A percentile compares a stretch with the other conserved stretches of the same genome.
Evolutionary conservation across 2,797 vertebrate genomes (phyloP).

Genomic region (Denticeps clupeoides): DNA sequence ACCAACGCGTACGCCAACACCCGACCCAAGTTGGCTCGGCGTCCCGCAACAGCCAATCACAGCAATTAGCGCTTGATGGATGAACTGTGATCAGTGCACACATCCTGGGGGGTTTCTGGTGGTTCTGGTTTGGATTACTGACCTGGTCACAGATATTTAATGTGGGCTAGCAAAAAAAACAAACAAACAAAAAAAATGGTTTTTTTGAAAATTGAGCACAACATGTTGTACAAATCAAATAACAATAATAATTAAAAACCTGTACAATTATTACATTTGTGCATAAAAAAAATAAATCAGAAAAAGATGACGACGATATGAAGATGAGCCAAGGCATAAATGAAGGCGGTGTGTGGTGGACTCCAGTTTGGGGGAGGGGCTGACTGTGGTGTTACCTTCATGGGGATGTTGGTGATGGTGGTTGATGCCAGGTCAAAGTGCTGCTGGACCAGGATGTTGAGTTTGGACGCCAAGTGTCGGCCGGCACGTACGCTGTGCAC

Average conservation of each 20-base stretch:
- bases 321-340: neutral
- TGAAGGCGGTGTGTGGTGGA: conserved; percentile 15
- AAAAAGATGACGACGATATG: neutral
- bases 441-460: conserved; percentile 92
- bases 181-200: conserved; percentile 84
- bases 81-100: conserved; percentile 22
- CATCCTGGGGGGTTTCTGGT: conserved; percentile 20
- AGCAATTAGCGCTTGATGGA: conserved; percentile 22
- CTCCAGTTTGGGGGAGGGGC: no score
- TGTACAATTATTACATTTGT: no score
- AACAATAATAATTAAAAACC: no score
- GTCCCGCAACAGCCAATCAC: neutral
- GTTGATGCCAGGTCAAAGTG: conserved; percentile 97
- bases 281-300: no score
- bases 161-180: conserved; percentile 99
- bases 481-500: conserved; percentile 95
- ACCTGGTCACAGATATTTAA: conserved; percentile 99
- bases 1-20: no score
- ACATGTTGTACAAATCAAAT: no score
- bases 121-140: conserved; percentile 58
- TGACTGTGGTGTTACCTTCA: no score
- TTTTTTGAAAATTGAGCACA: no score
- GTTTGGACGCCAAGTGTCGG: conserved; percentile 83
- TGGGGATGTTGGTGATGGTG: conserved; percentile 98
- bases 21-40: neutral